A percentile compares a stretch with the other conserved stretches of the same genome.
Conservation (phyloP, 1,140 invertebrate species). For the Trichonephila clavata region DNA sequence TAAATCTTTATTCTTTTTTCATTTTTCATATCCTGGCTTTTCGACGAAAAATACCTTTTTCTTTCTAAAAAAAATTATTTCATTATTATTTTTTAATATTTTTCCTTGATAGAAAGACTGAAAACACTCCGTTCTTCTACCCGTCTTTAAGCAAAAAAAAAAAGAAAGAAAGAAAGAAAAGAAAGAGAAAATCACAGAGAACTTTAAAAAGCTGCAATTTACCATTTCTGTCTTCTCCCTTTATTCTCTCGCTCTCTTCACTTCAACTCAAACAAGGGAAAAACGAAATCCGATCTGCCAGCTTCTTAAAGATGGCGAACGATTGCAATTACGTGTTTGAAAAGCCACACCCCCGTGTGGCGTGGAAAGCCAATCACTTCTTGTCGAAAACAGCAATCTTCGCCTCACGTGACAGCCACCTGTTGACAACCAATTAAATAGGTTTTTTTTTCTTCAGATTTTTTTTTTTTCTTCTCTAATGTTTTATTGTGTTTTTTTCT, state of each 20-base stretch:
- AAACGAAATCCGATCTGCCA: conserved; percentile 48
- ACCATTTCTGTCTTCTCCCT: background rate
- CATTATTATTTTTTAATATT: background rate
- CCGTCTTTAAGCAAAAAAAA: background rate
- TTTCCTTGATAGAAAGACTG: background rate
- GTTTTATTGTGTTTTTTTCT: background rate
- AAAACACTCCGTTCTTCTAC: background rate
- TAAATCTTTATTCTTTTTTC: too few species aligned
- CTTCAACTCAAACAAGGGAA: background rate
- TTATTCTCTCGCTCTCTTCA: background rate
- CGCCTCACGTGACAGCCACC: conserved; percentile 42
- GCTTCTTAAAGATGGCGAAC: conserved; percentile 38
- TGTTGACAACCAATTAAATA: conserved; percentile 57
- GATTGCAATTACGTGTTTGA: conserved; percentile 41
- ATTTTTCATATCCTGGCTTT: too few species aligned
- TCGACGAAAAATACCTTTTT: background rate
- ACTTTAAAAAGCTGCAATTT: background rate
- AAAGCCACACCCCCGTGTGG: conserved; percentile 9
- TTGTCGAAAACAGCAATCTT: conserved; percentile 51
- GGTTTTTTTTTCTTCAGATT: conserved; percentile 8
- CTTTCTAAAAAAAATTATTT: background rate
- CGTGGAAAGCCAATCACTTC: conserved; percentile 21
- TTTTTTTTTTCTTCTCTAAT: background rate
- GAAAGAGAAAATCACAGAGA: background rate
- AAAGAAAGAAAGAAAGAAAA: background rate